Evolutionary conservation across 1,140 invertebrate species (phyloP).

Genomic region (Dermatophagoides farinae): DNA sequence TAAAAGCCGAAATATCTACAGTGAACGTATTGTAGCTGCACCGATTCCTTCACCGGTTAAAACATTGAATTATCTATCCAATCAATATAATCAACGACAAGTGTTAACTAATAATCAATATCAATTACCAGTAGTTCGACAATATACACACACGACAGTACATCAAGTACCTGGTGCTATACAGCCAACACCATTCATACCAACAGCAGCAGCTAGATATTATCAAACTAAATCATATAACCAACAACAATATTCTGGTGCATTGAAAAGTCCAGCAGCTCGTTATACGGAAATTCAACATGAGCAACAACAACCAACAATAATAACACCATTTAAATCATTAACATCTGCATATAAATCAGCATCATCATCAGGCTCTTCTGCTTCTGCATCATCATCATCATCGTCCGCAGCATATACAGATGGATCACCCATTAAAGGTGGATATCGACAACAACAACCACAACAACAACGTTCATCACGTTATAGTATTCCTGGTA

Average conservation of each 20-base stretch:
- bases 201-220: not conserved
- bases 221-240: not conserved
- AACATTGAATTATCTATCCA: not conserved
- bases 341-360: not conserved
- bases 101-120: not conserved
- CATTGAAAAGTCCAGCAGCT: not conserved
- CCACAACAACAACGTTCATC: not conserved
- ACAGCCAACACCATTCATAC: not conserved
- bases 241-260: not conserved
- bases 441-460: not conserved
- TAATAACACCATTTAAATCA: not conserved
- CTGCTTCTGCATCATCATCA: not conserved
- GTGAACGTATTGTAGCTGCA: not conserved
- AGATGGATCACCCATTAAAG: not conserved
- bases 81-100: not conserved
- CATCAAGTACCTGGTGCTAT: not conserved
- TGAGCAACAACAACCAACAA: not conserved
- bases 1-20: not conserved
- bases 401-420: not conserved
- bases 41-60: not conserved
- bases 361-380: not conserved
- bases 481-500: not conserved
- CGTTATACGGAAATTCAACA: not conserved
- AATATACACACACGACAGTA: not conserved
- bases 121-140: not conserved